Evolutionary conservation across 2,113 vertebrate genomes (phyloP), one percentile per base, ranked within the genome.

Genomic region (Gila orcuttii): DNA sequence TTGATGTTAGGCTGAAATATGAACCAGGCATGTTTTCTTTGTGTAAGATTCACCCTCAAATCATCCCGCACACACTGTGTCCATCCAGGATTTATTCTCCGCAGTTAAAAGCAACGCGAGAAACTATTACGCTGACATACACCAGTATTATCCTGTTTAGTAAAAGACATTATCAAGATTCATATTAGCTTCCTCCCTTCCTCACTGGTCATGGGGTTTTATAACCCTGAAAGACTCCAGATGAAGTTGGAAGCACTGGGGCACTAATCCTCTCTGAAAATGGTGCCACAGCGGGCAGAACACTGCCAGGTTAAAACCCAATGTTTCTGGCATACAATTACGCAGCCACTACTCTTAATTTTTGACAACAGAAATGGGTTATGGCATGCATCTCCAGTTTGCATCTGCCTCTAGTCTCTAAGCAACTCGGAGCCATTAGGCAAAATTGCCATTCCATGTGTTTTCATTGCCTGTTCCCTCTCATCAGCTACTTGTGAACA

Each of bases 341-440:
- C 60, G 15, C 39, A 39, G 66, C 68, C 19, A 31, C 39, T 39
- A 47, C 50, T 71, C 17, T 77, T 76, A 47, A 57, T 68, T 81
- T 87, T 59, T 76, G 50, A 85, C 59, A 73, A 28, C 78, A 82
- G 79, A 82, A 85, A 74, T 85, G 55, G 79, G 84, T 74, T 68
- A 75, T 64, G 45, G 59, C 85, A 66, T 77, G 59, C 85, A 66
- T 77, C 86, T 45, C 23, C 78, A 39, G 55, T 89, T 87, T 73
- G 12, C 80, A 59, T 71, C 76, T 17, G 28, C 66, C 81, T 74
- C 64, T 68, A 68, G 85, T 85, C 86, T 84, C 47, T 68, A 85
- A 59, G 83, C 71, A 83, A 86, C 50, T 86, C 75, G 36, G 87
- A 89, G 90, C 87, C 90, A 88, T 89, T 87, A 85, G 5, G 28